Evolutionary conservation across 1,140 invertebrate species (phyloP).

Genomic region (Drosophila mayri): DNA sequence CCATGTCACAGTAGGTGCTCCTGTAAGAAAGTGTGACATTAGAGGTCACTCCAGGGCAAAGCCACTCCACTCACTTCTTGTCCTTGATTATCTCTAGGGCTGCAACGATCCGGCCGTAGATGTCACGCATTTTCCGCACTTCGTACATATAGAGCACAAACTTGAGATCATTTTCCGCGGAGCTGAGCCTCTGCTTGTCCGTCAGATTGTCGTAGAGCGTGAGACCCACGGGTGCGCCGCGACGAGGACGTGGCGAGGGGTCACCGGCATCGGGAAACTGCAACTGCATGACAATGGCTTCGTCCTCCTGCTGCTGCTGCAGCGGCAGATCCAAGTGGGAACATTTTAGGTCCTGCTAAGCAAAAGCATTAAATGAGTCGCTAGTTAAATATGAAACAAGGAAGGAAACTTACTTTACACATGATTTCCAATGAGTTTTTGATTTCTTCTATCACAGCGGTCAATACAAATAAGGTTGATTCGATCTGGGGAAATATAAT

Average conservation of each 20-base stretch:
- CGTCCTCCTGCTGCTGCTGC: slow-evolving; percentile 61
- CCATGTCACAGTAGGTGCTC: slow-evolving; percentile 87
- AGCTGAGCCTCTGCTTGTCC: slow-evolving; percentile 64
- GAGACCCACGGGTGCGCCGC: slow-evolving; percentile 64
- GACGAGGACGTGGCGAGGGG: slow-evolving; percentile 64
- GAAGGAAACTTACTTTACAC: slow-evolving; percentile 67
- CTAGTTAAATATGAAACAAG: no score
- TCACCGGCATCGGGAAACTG: slow-evolving; percentile 49
- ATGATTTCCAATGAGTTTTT: slow-evolving; percentile 81
- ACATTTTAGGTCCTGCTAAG: slow-evolving; percentile 68
- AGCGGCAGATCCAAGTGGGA: slow-evolving; percentile 70
- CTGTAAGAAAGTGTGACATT: slow-evolving; percentile 66
- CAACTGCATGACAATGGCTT: slow-evolving; percentile 62
- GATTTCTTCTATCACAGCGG: slow-evolving; percentile 81
- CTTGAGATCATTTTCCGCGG: slow-evolving; percentile 75
- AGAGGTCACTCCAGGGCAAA: neutral
- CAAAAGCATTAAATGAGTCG: no score
- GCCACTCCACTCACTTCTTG: slow-evolving; percentile 61
- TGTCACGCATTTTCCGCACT: slow-evolving; percentile 78
- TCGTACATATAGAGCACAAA: slow-evolving; percentile 83
- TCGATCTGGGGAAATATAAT: slow-evolving; percentile 57
- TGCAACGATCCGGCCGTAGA: slow-evolving; percentile 73
- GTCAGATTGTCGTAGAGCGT: slow-evolving; percentile 69
- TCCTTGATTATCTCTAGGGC: slow-evolving; percentile 78
- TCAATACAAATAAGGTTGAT: slow-evolving; percentile 76